phyloP scores from a whole-genome alignment of 2,113 vertebrate species.

The Archocentrus centrarchus region DNA sequence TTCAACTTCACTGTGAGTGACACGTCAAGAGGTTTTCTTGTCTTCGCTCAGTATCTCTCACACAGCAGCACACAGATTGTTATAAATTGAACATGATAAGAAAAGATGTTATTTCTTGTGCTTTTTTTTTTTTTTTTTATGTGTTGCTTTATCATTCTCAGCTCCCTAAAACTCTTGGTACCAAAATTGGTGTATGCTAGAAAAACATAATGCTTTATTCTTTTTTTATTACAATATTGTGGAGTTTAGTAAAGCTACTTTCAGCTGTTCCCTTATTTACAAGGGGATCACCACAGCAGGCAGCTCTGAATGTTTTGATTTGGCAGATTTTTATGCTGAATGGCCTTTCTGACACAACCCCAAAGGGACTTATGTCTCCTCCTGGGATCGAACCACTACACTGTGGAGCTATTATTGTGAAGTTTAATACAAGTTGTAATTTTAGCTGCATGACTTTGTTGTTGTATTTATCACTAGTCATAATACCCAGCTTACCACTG shows the following conservation, averaged over 20 bases:
- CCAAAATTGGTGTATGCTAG: neutral
- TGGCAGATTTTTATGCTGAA: neutral
- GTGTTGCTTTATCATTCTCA: neutral
- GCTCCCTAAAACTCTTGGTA: neutral
- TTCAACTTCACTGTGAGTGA: constrained; percentile 1
- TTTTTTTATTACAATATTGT: neutral
- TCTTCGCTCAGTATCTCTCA: neutral
- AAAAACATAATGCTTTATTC: neutral
- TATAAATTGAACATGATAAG: constrained; percentile 11
- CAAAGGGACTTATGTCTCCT: neutral
- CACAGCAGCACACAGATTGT: neutral
- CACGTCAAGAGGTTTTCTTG: neutral
- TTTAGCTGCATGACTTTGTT: neutral
- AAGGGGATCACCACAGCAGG: neutral
- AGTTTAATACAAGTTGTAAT: neutral
- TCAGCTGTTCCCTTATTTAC: neutral
- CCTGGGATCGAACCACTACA: neutral
- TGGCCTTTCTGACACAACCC: neutral
- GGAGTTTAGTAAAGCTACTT: neutral
- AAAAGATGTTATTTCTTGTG: neutral
- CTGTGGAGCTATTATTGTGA: neutral
- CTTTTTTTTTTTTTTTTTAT: neutral
- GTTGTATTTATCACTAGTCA: neutral
- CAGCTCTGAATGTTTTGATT: neutral
- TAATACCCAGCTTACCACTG: neutral